These are phyloP conservation scores for Tokudaia tokunoshimensis DNA, from an alignment of 2,797 vertebrate genomes.

Conservation along the genomic window DNA sequence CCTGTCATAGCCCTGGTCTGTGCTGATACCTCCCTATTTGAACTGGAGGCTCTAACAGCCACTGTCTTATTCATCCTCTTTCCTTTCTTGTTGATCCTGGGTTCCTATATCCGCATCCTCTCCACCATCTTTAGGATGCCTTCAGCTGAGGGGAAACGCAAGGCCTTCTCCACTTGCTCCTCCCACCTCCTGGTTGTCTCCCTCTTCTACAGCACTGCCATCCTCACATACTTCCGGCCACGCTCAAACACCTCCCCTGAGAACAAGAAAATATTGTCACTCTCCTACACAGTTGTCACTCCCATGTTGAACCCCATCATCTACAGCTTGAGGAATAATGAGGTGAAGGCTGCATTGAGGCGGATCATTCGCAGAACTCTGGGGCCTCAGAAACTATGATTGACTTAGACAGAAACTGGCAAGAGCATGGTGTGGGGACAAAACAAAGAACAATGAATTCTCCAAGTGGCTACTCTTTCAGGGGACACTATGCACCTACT, in stretches of 20 bases:
- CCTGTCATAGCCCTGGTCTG: constrained; percentile 81
- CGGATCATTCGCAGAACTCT: neutral
- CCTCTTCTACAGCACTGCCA: constrained; percentile 83
- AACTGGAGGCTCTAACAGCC: constrained; percentile 78
- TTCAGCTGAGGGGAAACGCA: constrained; percentile 75
- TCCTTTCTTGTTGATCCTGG: constrained; percentile 82
- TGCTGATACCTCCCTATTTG: constrained; percentile 80
- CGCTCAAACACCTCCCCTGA: constrained; percentile 76
- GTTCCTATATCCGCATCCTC: constrained; percentile 79
- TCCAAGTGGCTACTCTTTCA: neutral
- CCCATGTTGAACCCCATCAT: constrained; percentile 84
- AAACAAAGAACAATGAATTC: neutral
- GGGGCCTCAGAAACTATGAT: constrained; percentile 46
- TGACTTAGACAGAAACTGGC: neutral
- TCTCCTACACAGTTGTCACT: constrained; percentile 82
- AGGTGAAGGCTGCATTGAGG: constrained; percentile 80
- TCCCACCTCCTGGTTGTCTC: constrained; percentile 83
- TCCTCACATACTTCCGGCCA: constrained; percentile 80
- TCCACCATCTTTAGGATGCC: constrained; percentile 80
- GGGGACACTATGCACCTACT: neutral
- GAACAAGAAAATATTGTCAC: constrained; percentile 81
- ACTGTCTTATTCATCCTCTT: constrained; percentile 78
- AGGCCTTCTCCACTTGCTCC: constrained; percentile 83
- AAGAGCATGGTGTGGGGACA: neutral
- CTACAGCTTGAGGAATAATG: constrained; percentile 83